Evolutionary conservation across 2,888 invertebrate genomes (phyloP).

Genomic region (Petrophora chlorosata): DNA sequence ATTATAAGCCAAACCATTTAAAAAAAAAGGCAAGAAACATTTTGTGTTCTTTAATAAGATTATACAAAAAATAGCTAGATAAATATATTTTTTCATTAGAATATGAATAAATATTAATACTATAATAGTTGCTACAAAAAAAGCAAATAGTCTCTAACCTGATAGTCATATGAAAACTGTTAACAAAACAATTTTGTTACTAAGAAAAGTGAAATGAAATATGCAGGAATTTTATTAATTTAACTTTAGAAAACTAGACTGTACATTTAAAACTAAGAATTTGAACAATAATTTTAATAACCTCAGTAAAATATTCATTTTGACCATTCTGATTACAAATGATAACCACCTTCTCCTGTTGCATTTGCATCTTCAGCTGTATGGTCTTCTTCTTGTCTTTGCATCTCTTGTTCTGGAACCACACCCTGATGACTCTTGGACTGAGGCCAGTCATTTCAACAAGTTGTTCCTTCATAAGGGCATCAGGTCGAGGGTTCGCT

Average conservation of each 20-base stretch:
- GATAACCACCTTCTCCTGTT: slow-evolving; percentile 95
- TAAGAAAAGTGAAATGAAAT: too few species aligned
- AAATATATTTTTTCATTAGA: too few species aligned
- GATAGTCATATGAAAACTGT: slow-evolving; percentile 24
- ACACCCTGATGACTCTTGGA: slow-evolving; percentile 98
- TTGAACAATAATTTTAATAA: slow-evolving; percentile 14
- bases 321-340: slow-evolving; percentile 4
- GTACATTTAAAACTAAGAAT: not conserved
- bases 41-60: too few species aligned
- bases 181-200: slow-evolving; percentile 3
- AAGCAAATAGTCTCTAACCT: slow-evolving; percentile 14
- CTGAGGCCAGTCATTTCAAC: slow-evolving; percentile 99
- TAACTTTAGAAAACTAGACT: too few species aligned
- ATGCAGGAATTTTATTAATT: too few species aligned
- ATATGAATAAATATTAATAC: too few species aligned
- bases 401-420: slow-evolving; percentile 99
- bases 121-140: slow-evolving; percentile 24
- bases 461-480: slow-evolving; percentile 99
- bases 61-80: too few species aligned
- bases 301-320: not conserved
- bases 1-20: too few species aligned
- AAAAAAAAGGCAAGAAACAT: too few species aligned
- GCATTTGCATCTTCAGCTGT: slow-evolving; percentile 98
- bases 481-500: slow-evolving; percentile 99
- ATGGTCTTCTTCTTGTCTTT: slow-evolving; percentile 99